A percentile compares a stretch with the other conserved stretches of the same genome.
Conservation (phyloP, 2,888 invertebrate genomes). For the Parasteatoda lunata region DNA sequence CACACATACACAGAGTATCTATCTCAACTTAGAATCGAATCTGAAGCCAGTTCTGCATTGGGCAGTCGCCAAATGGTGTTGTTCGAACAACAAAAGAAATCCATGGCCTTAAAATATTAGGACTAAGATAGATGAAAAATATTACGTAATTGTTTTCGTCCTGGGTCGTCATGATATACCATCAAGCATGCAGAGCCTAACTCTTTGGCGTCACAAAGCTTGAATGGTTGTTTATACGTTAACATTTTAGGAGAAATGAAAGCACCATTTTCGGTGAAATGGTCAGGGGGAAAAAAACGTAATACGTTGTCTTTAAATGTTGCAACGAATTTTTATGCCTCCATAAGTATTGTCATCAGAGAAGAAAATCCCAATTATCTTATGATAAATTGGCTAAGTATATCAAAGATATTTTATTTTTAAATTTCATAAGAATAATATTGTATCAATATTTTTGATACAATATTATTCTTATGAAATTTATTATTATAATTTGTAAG, state of each 20-base stretch:
- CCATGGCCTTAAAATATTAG: slow-evolving; percentile 30
- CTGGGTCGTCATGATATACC: background rate
- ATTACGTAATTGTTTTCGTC: slow-evolving; percentile 37
- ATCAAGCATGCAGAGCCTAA: background rate
- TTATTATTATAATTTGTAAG: too few relatives aligned
- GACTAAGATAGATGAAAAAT: slow-evolving; percentile 31
- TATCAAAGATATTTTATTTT: too few relatives aligned
- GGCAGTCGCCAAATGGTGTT: slow-evolving; percentile 50
- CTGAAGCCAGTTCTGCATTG: slow-evolving; percentile 10
- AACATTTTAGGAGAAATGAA: background rate
- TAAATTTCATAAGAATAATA: too few relatives aligned
- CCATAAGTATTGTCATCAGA: too few relatives aligned
- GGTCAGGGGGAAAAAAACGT: background rate
- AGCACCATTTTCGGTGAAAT: background rate
- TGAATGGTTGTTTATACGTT: background rate
- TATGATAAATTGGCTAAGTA: too few relatives aligned
- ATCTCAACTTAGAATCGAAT: too few relatives aligned
- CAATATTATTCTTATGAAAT: too few relatives aligned
- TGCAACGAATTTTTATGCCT: too few relatives aligned
- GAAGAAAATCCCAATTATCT: too few relatives aligned
- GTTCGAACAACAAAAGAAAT: slow-evolving; percentile 35
- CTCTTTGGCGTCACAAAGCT: background rate
- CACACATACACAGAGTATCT: slow-evolving; percentile 10
- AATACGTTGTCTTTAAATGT: background rate
- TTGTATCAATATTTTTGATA: too few relatives aligned